Evolutionary conservation across 2,888 invertebrate genomes (phyloP).

Genomic region (Carabus problematicus): DNA sequence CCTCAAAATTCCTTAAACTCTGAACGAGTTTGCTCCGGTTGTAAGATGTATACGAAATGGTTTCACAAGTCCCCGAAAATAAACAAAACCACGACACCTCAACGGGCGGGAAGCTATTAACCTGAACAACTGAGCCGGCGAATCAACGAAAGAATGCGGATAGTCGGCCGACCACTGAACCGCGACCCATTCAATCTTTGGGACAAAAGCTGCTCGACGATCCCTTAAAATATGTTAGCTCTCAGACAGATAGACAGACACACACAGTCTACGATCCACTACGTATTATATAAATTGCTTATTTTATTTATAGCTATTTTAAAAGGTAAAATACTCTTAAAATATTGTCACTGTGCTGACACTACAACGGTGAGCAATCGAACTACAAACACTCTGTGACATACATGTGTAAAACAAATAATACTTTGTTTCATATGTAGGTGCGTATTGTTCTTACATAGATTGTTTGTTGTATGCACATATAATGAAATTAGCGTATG

Average conservation of each 20-base stretch:
- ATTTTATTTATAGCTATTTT: no score
- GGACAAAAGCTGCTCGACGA: constrained; percentile 25
- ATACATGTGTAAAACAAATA: no score
- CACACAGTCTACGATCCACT: no score
- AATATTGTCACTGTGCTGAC: no score
- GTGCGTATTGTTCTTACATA: no score
- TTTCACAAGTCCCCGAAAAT: constrained; percentile 8
- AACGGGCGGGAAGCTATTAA: constrained; percentile 20
- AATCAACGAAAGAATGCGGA: constrained; percentile 33
- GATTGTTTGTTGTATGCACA: no score
- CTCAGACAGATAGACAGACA: neutral
- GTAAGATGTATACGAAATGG: constrained; percentile 13
- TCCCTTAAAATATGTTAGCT: constrained; percentile 24
- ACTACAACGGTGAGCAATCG: no score
- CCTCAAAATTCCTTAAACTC: constrained; percentile 20
- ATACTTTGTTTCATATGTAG: no score
- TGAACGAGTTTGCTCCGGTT: neutral
- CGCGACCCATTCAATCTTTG: constrained; percentile 25
- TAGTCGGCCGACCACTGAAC: constrained; percentile 25
- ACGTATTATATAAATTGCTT: no score
- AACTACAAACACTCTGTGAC: no score
- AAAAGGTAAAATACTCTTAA: no score
- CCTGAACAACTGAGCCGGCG: constrained; percentile 27
- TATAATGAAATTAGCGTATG: no score
- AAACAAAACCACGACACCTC: constrained; percentile 17